Percentiles rank a stretch among this genome's conserved stretches.
Conservation (phyloP, 2,888 invertebrate species). For the Ophion costatus region DNA sequence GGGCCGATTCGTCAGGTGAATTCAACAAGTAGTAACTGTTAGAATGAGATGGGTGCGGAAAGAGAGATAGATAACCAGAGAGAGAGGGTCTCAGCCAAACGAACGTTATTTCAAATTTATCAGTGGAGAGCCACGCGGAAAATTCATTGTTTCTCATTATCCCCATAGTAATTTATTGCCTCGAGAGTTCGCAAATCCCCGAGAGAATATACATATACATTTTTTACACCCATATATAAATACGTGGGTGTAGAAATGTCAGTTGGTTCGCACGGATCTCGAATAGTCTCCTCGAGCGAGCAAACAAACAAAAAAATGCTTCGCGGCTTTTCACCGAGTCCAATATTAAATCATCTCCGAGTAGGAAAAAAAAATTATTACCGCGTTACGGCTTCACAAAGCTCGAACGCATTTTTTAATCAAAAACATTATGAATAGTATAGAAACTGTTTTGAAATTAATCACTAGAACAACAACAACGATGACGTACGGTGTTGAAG, state of each 20-base stretch:
- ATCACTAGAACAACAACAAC: no score
- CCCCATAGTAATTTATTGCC: slow-evolving; percentile 44
- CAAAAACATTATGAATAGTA: no score
- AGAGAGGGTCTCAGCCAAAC: slow-evolving; percentile 13
- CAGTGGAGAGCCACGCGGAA: slow-evolving; percentile 19
- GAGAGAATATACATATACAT: no score
- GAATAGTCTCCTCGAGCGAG: no score
- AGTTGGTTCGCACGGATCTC: no score
- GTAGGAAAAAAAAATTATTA: no score
- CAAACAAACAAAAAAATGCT: background rate
- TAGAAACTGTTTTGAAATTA: no score
- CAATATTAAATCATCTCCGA: background rate
- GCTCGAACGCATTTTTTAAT: no score
- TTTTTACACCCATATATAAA: no score
- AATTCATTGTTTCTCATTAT: slow-evolving; percentile 56
- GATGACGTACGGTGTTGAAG: no score
- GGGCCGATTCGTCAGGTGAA: slow-evolving; percentile 67
- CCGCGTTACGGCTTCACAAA: no score
- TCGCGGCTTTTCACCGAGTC: background rate
- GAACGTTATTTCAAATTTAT: slow-evolving; percentile 48
- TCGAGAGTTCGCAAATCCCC: slow-evolving; percentile 31
- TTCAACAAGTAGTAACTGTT: slow-evolving; percentile 63
- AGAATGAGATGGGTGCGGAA: slow-evolving; percentile 9
- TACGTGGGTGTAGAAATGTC: no score
- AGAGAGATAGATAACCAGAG: background rate